Percentiles rank a stretch among this genome's conserved stretches.
These are phyloP conservation scores for Centroberyx gerrardi DNA, from an alignment of 2,797 vertebrate species.

Conservation along the genomic window DNA sequence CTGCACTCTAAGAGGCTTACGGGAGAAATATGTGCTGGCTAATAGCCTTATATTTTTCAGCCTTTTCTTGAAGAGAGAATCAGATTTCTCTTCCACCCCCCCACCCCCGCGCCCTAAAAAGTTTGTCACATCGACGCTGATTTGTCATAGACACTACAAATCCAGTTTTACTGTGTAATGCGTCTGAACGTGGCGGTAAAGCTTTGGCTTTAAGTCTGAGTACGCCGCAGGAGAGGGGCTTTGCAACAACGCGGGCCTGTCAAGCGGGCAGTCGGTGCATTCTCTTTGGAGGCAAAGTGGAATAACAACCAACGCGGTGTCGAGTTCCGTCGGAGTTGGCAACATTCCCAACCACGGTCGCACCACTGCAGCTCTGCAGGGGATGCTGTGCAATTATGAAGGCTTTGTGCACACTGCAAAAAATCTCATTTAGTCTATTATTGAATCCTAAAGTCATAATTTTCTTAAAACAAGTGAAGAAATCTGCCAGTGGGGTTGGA, in stretches of 20 bases:
- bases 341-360: not conserved
- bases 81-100: constrained; percentile 56
- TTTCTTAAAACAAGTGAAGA: too few species aligned
- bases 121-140: constrained; percentile 78
- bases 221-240: constrained; percentile 70
- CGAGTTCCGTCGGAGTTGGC: not conserved
- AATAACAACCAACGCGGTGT: not conserved
- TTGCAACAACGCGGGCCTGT: constrained; percentile 64
- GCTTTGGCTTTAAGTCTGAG: constrained; percentile 72
- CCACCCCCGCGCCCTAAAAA: constrained; percentile 55
- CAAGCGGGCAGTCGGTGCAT: constrained; percentile 33
- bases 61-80: constrained; percentile 67
- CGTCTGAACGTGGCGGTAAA: constrained; percentile 67
- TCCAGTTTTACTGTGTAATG: constrained; percentile 82
- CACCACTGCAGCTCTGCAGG: not conserved
- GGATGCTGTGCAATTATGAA: not conserved
- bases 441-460: too few species aligned
- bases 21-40: constrained; percentile 74
- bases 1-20: constrained; percentile 86
- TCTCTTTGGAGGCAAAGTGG: constrained; percentile 15
- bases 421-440: too few species aligned
- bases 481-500: too few species aligned
- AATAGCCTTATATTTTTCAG: constrained; percentile 83
- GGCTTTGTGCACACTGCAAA: not conserved
- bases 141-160: constrained; percentile 80